Percentiles rank a stretch among this genome's conserved stretches.
Conservation (phyloP, 2,888 invertebrate genomes). For the Archips xylosteana region DNA sequence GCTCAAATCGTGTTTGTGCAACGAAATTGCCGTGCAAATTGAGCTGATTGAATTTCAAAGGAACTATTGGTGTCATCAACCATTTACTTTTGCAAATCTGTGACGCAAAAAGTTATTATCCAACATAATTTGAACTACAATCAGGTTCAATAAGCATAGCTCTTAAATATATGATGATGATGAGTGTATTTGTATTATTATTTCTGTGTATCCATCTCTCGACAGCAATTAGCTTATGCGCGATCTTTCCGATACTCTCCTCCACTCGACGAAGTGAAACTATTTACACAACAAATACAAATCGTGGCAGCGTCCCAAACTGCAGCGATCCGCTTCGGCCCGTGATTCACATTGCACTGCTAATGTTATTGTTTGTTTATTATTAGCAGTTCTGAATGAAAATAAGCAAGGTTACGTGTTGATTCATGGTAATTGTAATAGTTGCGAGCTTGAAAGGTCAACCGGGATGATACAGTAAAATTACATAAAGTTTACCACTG, state of each 20-base stretch:
- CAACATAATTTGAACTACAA: too few species aligned
- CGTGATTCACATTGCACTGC: conserved; percentile 24
- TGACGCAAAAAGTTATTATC: too few species aligned
- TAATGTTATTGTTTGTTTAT: conserved; percentile 38
- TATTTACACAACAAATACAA: not conserved
- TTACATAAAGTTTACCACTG: too few species aligned
- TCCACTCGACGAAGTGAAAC: not conserved
- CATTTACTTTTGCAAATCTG: not conserved
- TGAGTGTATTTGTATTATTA: too few species aligned
- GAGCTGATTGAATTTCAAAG: conserved; percentile 18
- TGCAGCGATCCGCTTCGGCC: not conserved
- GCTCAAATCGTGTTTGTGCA: not conserved
- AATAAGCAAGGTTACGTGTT: conserved; percentile 22
- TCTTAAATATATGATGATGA: too few species aligned
- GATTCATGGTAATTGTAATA: not conserved
- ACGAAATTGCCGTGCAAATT: conserved; percentile 32
- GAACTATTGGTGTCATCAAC: not conserved
- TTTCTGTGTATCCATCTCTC: too few species aligned
- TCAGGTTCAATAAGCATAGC: too few species aligned
- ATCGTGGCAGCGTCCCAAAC: conserved; percentile 27
- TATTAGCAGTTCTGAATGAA: conserved; percentile 26
- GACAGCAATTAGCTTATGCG: too few species aligned
- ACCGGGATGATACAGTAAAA: not conserved
- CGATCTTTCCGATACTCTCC: not conserved
- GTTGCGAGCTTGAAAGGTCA: not conserved